Conservation (phyloP, 2,113 vertebrate genomes). For the Helogale parvula region DNA sequence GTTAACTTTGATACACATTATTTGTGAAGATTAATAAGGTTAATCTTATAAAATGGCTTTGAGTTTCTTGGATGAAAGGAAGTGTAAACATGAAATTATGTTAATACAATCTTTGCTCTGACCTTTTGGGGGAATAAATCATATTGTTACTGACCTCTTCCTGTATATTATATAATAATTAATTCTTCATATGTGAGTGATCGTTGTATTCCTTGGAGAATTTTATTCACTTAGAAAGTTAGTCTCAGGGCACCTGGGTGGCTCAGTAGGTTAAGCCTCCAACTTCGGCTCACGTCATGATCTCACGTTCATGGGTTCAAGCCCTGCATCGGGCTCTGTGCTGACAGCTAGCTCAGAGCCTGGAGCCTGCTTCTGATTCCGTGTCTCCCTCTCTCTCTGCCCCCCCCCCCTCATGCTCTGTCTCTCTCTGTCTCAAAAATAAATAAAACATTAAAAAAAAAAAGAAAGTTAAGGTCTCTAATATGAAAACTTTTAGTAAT, state of each 20-base stretch:
- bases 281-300: too few species aligned
- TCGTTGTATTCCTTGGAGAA: neutral
- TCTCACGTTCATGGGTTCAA: too few species aligned
- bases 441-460: too few species aligned
- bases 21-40: neutral
- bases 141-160: neutral
- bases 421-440: too few species aligned
- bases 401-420: too few species aligned
- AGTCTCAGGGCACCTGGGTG: neutral
- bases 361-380: too few species aligned
- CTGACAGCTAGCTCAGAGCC: too few species aligned
- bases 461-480: neutral
- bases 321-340: too few species aligned
- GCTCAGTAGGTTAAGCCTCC: too few species aligned
- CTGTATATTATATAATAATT: neutral
- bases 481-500: constrained; percentile 14
- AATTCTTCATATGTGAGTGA: neutral
- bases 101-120: neutral
- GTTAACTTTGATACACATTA: neutral
- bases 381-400: too few species aligned
- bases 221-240: neutral
- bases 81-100: neutral
- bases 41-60: constrained; percentile 5
- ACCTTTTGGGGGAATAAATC: neutral
- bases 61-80: constrained; percentile 36